A percentile compares a stretch with the other conserved stretches of the same genome.
Conservation (phyloP, 2,113 vertebrate genomes). For the Takifugu bimaculatus region DNA sequence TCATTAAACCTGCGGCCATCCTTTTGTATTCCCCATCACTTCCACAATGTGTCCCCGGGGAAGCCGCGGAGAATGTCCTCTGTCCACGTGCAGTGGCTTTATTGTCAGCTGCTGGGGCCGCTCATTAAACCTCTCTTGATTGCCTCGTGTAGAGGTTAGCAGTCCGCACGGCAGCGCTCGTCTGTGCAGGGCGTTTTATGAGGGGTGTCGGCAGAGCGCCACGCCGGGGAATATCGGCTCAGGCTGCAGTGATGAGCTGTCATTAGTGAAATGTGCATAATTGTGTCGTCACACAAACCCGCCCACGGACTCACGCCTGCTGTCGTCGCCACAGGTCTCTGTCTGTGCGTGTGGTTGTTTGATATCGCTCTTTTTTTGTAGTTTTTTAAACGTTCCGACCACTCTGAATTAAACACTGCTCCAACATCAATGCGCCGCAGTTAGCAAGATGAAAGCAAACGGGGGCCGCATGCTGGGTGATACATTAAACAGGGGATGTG, state of each 20-base stretch:
- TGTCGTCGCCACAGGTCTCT: constrained; percentile 44
- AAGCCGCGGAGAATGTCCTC: constrained; percentile 10
- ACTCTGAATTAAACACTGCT: constrained; percentile 41
- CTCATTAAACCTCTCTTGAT: constrained; percentile 32
- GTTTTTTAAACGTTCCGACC: constrained; percentile 44
- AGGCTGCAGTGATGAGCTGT: constrained; percentile 7
- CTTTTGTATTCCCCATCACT: constrained; percentile 31
- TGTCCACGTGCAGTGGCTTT: constrained; percentile 19
- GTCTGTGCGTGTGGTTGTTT: constrained; percentile 39
- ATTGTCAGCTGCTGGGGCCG: constrained; percentile 22
- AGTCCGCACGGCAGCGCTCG: background rate
- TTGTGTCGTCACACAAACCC: constrained; percentile 6
- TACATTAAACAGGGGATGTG: constrained; percentile 53
- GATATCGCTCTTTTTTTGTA: constrained; percentile 25
- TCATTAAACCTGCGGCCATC: constrained; percentile 40
- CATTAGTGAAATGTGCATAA: constrained; percentile 24
- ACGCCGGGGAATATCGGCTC: constrained; percentile 1
- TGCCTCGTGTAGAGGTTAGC: constrained; percentile 13
- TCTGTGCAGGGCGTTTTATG: background rate
- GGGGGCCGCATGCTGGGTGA: constrained; percentile 17
- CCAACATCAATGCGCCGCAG: constrained; percentile 50
- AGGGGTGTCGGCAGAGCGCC: background rate
- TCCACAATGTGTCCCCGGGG: constrained; percentile 36
- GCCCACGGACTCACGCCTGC: background rate
- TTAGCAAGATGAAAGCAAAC: constrained; percentile 55